Evolutionary conservation across 2,888 invertebrate genomes (phyloP).

Genomic region (Amorpha juglandis): DNA sequence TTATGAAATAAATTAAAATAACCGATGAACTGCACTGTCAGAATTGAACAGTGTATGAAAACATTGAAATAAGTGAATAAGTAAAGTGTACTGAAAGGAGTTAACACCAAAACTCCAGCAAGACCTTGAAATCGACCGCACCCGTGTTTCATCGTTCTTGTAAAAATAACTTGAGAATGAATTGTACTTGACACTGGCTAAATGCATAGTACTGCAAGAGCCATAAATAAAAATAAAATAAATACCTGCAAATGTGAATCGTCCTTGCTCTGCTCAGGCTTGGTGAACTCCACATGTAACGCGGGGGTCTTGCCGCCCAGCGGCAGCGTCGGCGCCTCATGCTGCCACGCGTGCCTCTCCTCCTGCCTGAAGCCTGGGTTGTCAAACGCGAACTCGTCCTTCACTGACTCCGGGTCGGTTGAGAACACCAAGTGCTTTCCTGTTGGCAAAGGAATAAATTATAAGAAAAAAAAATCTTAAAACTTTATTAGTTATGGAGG

Average conservation of each 20-base stretch:
- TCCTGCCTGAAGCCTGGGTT: constrained; percentile 89
- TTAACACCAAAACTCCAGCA: no score
- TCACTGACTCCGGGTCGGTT: constrained; percentile 90
- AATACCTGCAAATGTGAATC: constrained; percentile 71
- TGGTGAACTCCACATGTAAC: constrained; percentile 73
- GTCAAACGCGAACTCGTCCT: constrained; percentile 91
- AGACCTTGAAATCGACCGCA: no score
- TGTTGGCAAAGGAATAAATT: constrained; percentile 59
- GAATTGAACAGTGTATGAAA: no score
- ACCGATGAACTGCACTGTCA: no score
- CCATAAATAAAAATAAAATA: background rate
- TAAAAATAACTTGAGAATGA: no score
- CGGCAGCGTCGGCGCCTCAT: constrained; percentile 76
- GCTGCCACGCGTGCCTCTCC: constrained; percentile 73
- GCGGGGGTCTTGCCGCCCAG: constrained; percentile 69
- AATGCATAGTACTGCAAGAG: no score
- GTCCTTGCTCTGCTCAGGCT: constrained; percentile 73
- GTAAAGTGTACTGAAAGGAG: no score
- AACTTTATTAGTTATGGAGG: background rate
- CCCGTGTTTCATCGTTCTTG: no score
- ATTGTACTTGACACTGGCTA: no score
- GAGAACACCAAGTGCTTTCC: constrained; percentile 89
- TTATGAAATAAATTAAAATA: no score
- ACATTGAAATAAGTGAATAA: no score
- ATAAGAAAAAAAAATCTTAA: background rate